Conservation (phyloP, 2,888 invertebrate genomes). For the Minunthozetes semirufus region DNA sequence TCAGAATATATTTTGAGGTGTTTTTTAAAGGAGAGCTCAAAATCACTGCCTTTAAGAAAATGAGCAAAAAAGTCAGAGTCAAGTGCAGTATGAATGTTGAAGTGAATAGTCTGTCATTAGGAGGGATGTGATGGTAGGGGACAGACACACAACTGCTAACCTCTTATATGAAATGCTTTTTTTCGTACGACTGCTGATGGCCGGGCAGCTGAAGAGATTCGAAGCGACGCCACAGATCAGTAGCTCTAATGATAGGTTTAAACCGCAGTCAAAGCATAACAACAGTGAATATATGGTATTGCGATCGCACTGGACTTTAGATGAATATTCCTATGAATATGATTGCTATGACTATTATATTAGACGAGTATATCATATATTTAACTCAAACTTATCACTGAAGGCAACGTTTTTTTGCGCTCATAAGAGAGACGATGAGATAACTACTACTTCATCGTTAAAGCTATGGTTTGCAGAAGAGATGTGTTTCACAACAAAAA, state of each 20-base stretch:
- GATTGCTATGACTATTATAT: not conserved
- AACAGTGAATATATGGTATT: slow-evolving; percentile 25
- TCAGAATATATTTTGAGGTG: slow-evolving; percentile 5
- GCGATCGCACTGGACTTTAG: slow-evolving; percentile 8
- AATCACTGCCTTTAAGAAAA: slow-evolving; percentile 27
- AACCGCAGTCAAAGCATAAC: slow-evolving; percentile 19
- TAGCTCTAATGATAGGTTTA: slow-evolving; percentile 36
- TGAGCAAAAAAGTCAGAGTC: slow-evolving; percentile 21
- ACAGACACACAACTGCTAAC: not conserved
- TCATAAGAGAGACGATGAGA: not conserved
- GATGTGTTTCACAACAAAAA: not conserved
- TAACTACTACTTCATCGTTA: slow-evolving; percentile 17
- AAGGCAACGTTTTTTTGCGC: not conserved
- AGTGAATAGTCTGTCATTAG: slow-evolving; percentile 22
- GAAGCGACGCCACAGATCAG: slow-evolving; percentile 36
- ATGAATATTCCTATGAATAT: not conserved
- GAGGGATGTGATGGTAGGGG: slow-evolving; percentile 1
- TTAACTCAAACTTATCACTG: not conserved
- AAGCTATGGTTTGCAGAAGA: not conserved
- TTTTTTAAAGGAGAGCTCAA: not conserved
- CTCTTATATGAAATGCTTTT: slow-evolving; percentile 19
- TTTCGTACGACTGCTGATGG: not conserved
- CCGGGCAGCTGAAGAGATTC: not conserved
- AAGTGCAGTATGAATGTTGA: slow-evolving; percentile 28
- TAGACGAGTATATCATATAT: not conserved